Conservation (phyloP, 1,140 invertebrate species). For the Holcopasites calliopsidis region DNA sequence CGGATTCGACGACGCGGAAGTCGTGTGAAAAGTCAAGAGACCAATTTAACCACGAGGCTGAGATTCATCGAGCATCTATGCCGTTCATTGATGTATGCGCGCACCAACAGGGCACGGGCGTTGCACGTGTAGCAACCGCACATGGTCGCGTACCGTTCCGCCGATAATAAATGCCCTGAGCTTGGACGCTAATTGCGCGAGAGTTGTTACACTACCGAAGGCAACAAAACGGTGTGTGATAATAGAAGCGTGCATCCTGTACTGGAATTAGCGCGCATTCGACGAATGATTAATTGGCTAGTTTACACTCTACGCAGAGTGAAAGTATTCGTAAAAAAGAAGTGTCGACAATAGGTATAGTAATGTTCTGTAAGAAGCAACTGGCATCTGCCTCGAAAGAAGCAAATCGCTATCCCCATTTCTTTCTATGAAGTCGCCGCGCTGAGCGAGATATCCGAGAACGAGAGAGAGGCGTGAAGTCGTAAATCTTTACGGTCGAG, state of each 20-base stretch:
- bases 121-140: neutral
- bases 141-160: neutral
- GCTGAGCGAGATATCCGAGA: too few species aligned
- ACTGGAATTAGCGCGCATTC: neutral
- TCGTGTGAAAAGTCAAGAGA: constrained; percentile 52
- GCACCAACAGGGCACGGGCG: neutral
- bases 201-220: constrained; percentile 14
- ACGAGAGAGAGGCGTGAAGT: too few species aligned
- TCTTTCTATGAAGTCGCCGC: too few species aligned
- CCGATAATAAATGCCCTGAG: constrained; percentile 4
- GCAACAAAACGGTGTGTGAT: constrained; percentile 27
- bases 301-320: neutral
- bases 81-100: neutral
- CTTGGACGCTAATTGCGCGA: constrained; percentile 11
- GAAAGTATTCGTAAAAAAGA: too few species aligned
- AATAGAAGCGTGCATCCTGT: neutral
- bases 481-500: too few species aligned
- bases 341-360: too few species aligned
- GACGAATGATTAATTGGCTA: neutral
- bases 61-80: constrained; percentile 27
- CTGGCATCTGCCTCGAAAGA: too few species aligned
- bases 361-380: too few species aligned
- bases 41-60: neutral
- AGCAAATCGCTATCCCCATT: too few species aligned
- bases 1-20: constrained; percentile 63